Base-by-base conservation (phyloP, 2,797 vertebrate genomes). In the Alosa sapidissima region DNA sequence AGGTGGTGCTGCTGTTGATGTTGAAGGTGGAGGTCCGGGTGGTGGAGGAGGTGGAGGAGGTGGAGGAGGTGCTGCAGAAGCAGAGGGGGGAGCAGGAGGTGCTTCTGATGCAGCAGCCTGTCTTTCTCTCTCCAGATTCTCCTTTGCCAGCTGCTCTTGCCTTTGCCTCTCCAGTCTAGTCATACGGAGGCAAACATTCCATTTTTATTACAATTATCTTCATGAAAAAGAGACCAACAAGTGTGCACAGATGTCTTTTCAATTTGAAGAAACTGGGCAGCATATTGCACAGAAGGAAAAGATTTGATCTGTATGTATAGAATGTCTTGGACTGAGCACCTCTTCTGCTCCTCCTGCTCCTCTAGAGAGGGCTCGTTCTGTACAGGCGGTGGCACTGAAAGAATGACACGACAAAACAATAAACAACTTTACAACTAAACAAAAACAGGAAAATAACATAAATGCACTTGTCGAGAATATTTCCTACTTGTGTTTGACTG, bases 311-410 rank as follows among this genome's bases (percentile, higher is more conserved):
- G 65, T 33, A 6, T 33, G 14, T 72, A 3, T 28, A 45, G 36
- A 75, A 45, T 21, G 68, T 11, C 14, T 41, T 13, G 36, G 45
- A 75, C 14, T 75, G 13, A 16, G n/a, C 91, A 96, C 96, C 95
- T 95, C 91, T 86, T 96, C 88, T 95, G 95, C 2, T 94, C 91
- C 78, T 97, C 96, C 65, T 91, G 10, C 85, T 96, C 95, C 54
- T 96, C 95, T 0, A 91, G 85, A 47, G 94, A 90, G 2, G 95
- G 95, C 14, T 94, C 95, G 0, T 93, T 95, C 52, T 92, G 94
- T 0, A 89, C 86, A 2, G 91, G 82, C 0, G 85, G 85, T 19
- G 91, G 13, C 14, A 36, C 13, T 72, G 28, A 36, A 72, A 6
- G 5, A 72, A 24, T 33, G 51, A 33, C 62, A 33, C 13, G 1